Base-by-base conservation (phyloP, 2,888 invertebrate species). In the Tanypteryx hageni region DNA sequence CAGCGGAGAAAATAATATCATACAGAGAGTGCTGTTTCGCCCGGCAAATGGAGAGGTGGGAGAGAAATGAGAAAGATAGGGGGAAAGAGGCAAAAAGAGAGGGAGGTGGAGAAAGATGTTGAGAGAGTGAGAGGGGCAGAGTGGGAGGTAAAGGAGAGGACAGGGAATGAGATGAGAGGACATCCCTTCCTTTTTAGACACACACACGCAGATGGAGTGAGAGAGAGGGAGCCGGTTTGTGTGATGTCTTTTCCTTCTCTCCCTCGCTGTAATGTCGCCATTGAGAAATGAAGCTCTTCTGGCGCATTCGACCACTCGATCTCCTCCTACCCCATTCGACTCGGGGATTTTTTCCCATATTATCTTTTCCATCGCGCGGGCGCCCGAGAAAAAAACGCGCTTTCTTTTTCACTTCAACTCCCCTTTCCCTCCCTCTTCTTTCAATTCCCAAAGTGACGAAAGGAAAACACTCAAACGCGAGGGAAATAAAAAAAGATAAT, bases 261-360 rank as follows among this genome's bases (percentile, higher is more conserved):
- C 58, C 58, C 76, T 18, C 58, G 18, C 22, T 57, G 56, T 58
- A 84, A 57, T 56, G 56, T 84, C n/a, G 57, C 22, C 85, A 57
- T 58, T 58, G 57, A 58, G 58, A 22, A 85, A 85, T 57, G 83
- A 9, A 83, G 44, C 83, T 18, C 83, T 83, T 44, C 44, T 9
- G 2, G 18, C 84, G 85, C 85, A n/a, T 85, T 58, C 85, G 85
- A 85, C 85, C 85, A 85, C 85, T 57, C 85, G 57, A 85, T 85
- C 57, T 18, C 31, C 82, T 82, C 84, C 84, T 44, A 10, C 84
- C 57, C n/a, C 85, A 85, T 58, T 58, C 58, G 85, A 57, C 85
- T 56, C 85, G n/a, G n/a, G 16, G 18, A 56, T 57, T 84, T n/a
- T n/a, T 85, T 22, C 58, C 56, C 83, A 83, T n/a, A 5, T 5